Conservation (phyloP, 2,888 invertebrate species). For the Lymantria monacha region DNA sequence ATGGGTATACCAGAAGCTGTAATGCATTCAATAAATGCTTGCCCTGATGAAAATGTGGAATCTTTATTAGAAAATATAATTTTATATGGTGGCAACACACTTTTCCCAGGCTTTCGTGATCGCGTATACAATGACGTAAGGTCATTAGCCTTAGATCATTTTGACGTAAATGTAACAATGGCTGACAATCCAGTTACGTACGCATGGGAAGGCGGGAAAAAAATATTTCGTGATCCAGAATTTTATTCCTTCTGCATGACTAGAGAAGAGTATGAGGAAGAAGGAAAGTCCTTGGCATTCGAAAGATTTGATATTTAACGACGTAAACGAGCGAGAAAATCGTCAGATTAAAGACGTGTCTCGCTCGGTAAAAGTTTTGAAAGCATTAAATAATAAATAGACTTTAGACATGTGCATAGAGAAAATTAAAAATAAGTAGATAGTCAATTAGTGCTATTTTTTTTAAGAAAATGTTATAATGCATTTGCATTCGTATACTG, state of each 20-base stretch:
- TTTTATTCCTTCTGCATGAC: conserved; percentile 89
- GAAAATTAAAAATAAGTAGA: no score
- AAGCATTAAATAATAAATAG: neutral
- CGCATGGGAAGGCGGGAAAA: conserved; percentile 94
- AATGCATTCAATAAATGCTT: conserved; percentile 87
- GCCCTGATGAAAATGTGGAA: conserved; percentile 88
- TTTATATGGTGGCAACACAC: conserved; percentile 89
- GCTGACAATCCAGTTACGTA: conserved; percentile 88
- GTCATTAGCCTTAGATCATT: conserved; percentile 88
- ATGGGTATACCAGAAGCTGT: conserved; percentile 97
- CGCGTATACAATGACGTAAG: conserved; percentile 86
- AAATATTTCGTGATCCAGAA: conserved; percentile 87
- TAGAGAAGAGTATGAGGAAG: conserved; percentile 94
- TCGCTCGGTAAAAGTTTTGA: conserved; percentile 51
- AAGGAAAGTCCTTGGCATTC: conserved; percentile 84
- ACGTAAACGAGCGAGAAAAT: conserved; percentile 64
- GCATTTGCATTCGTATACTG: no score
- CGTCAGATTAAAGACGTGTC: conserved; percentile 43
- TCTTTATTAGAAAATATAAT: conserved; percentile 92
- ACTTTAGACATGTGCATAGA: no score
- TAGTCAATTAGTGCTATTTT: no score
- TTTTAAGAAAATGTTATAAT: no score
- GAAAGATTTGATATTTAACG: conserved; percentile 81
- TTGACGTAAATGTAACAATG: conserved; percentile 86
- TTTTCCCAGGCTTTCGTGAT: conserved; percentile 93